phyloP scores from a whole-genome alignment of 2,888 invertebrate species.

The Gibbula magus region DNA sequence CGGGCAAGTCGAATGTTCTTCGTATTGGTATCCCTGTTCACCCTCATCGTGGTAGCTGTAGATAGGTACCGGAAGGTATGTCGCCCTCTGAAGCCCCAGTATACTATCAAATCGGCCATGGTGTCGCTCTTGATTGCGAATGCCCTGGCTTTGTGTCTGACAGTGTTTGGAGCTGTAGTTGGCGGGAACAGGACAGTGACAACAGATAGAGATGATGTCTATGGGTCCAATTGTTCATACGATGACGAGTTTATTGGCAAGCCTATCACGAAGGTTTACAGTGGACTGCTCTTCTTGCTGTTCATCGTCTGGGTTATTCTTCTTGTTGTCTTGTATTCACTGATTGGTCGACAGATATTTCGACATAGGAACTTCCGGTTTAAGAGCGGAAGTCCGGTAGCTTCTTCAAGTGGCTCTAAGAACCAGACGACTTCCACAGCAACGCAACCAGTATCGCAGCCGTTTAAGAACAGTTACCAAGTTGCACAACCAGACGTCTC shows the following conservation, averaged over 20 bases:
- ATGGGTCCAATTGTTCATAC: constrained; percentile 54
- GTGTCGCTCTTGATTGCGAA: neutral
- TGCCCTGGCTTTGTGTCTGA: neutral
- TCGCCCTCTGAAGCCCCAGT: constrained; percentile 25
- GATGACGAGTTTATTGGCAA: constrained; percentile 45
- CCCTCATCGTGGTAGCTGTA: constrained; percentile 28
- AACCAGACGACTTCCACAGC: neutral
- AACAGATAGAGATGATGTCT: constrained; percentile 26
- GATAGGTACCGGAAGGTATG: constrained; percentile 38
- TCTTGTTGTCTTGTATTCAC: constrained; percentile 26
- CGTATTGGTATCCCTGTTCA: constrained; percentile 1
- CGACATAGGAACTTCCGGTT: neutral
- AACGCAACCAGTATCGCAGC: neutral
- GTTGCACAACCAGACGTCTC: neutral
- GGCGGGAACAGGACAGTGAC: constrained; percentile 23
- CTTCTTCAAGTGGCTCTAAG: neutral
- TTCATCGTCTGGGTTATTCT: constrained; percentile 23
- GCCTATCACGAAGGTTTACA: constrained; percentile 43
- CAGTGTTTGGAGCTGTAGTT: constrained; percentile 25
- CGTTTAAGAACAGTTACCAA: neutral
- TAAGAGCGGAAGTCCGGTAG: neutral
- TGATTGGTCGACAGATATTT: neutral
- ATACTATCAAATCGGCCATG: neutral
- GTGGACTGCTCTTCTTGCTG: constrained; percentile 29
- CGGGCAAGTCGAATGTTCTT: neutral